phyloP scores from a whole-genome alignment of 1,140 invertebrate species.

The Palaemon carinicauda region DNA sequence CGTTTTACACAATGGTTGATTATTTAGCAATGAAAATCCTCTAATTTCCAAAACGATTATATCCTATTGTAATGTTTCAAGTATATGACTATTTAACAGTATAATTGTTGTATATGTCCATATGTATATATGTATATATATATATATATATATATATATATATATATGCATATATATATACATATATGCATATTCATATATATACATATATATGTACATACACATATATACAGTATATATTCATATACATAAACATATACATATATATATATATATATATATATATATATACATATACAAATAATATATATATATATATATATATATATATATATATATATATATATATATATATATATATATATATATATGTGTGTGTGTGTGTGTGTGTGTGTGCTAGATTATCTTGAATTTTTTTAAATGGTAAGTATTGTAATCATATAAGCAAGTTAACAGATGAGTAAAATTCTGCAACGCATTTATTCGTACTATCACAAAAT shows the following conservation, averaged over 20 bases:
- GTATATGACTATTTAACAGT: too few species aligned
- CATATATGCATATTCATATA: not conserved
- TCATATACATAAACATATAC: not conserved
- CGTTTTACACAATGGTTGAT: too few species aligned
- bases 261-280: not conserved
- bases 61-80: too few species aligned
- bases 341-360: not conserved
- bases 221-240: not conserved
- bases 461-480: too few species aligned
- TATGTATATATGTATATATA: not conserved
- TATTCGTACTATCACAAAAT: too few species aligned
- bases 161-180: slow-evolving; percentile 4
- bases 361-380: not conserved
- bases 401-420: too few species aligned
- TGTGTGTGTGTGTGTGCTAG: not conserved
- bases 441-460: too few species aligned
- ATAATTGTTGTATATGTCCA: too few species aligned
- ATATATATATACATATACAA: not conserved
- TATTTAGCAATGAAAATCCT: too few species aligned
- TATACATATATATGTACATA: not conserved
- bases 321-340: not conserved
- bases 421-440: too few species aligned
- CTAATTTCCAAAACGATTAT: too few species aligned
- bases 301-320: not conserved
- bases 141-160: slow-evolving; percentile 4